These are phyloP conservation scores for Temnothorax nylanderi DNA, from an alignment of 1,140 invertebrate species.

Conservation along the genomic window DNA sequence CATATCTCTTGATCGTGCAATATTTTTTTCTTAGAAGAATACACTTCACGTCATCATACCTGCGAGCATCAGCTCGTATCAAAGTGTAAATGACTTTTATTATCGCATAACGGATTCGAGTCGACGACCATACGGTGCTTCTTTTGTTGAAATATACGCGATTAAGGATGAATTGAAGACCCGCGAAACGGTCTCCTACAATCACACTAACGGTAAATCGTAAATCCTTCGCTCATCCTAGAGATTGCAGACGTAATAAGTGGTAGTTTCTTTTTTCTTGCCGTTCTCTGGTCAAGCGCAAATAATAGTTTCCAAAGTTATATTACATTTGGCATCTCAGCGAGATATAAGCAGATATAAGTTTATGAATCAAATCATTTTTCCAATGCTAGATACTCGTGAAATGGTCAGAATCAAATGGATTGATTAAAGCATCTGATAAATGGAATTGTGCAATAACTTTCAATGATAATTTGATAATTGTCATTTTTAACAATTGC, in stretches of 20 bases:
- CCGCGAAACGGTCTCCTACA: constrained; percentile 47
- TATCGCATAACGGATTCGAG: constrained; percentile 22
- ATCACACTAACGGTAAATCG: constrained; percentile 29
- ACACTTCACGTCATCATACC: background rate
- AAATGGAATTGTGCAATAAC: background rate
- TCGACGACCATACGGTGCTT: constrained; percentile 16
- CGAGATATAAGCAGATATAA: background rate
- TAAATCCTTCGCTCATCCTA: constrained; percentile 35
- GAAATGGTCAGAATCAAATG: background rate
- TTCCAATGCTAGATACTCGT: background rate
- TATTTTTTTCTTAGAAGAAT: background rate
- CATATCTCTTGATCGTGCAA: background rate
- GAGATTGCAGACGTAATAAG: constrained; percentile 43
- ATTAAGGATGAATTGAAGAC: constrained; percentile 56
- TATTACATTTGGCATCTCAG: background rate
- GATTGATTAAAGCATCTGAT: background rate
- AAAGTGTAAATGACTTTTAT: constrained; percentile 62
- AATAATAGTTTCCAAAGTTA: background rate
- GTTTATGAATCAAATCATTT: background rate
- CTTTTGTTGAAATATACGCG: constrained; percentile 27
- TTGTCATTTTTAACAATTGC: background rate
- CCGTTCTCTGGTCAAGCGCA: background rate
- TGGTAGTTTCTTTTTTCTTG: background rate
- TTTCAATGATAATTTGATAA: background rate
- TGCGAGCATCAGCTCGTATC: constrained; percentile 15